These are phyloP conservation scores for Metallyticus violacea DNA, from an alignment of 2,888 invertebrate genomes.

Conservation along the genomic window DNA sequence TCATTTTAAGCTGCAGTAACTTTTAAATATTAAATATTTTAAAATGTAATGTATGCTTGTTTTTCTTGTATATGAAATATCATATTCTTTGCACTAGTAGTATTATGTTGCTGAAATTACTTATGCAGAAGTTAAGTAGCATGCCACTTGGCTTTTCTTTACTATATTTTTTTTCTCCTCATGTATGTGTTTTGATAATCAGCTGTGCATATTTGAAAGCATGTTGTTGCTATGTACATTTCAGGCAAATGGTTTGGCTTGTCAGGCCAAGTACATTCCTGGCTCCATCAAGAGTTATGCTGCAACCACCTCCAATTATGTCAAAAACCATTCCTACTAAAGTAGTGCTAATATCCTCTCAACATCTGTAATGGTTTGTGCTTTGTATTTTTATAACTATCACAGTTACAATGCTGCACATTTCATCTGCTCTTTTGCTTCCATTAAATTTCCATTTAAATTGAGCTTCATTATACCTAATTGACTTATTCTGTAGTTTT, in stretches of 20 bases:
- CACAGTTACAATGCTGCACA: background rate
- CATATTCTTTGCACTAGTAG: background rate
- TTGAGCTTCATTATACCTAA: background rate
- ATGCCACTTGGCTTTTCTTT: too few relatives aligned
- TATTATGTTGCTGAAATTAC: background rate
- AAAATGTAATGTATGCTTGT: background rate
- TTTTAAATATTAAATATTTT: background rate
- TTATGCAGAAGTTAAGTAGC: too few relatives aligned
- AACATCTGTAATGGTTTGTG: background rate
- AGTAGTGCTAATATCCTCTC: background rate
- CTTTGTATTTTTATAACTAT: background rate
- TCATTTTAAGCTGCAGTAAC: background rate
- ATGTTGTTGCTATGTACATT: background rate
- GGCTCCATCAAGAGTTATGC: conserved; percentile 75
- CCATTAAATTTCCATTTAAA: background rate
- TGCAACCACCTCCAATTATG: conserved; percentile 70
- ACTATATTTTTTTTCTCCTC: background rate
- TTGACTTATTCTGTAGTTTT: background rate
- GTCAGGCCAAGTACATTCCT: conserved; percentile 72
- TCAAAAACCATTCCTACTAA: conserved; percentile 81
- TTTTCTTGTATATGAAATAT: background rate
- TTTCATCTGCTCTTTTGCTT: background rate
- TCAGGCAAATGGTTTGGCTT: conserved; percentile 78
- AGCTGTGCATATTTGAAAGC: background rate
- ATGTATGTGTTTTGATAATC: background rate